Conservation (phyloP, 2,113 vertebrate genomes). For the Stigmatopora argus region DNA sequence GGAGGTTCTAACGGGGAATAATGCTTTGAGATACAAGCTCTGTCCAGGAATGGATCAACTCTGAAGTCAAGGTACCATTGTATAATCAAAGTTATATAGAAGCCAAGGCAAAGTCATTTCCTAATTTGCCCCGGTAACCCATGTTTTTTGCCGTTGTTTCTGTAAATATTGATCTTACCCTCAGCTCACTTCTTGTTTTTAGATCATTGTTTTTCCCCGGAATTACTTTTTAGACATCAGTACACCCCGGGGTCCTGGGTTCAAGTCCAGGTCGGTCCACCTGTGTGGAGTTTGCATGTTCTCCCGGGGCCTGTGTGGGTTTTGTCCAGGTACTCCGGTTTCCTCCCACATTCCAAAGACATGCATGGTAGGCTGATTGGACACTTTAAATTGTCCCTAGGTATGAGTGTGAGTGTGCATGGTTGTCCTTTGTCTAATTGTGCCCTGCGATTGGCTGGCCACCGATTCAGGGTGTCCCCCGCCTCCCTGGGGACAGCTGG, state of each 20-base stretch:
- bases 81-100: slow-evolving; percentile 49
- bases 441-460: too few species aligned
- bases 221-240: slow-evolving; percentile 44
- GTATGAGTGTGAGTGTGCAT: too few species aligned
- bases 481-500: too few species aligned
- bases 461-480: too few species aligned
- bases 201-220: slow-evolving; percentile 56
- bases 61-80: neutral
- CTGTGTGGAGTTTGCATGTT: too few species aligned
- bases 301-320: too few species aligned
- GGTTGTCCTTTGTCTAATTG: too few species aligned
- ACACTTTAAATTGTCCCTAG: too few species aligned
- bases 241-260: slow-evolving; percentile 1
- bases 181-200: slow-evolving; percentile 58
- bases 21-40: neutral
- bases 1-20: neutral
- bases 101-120: slow-evolving; percentile 49
- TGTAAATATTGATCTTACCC: slow-evolving; percentile 69
- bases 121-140: slow-evolving; percentile 42
- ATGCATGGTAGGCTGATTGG: too few species aligned
- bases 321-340: too few species aligned
- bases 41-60: neutral
- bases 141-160: slow-evolving; percentile 47
- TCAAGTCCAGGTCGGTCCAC: too few species aligned
- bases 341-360: too few species aligned